These are phyloP conservation scores for Drosophila nigromelanica DNA, from an alignment of 1,140 invertebrate genomes.

Conservation along the genomic window DNA sequence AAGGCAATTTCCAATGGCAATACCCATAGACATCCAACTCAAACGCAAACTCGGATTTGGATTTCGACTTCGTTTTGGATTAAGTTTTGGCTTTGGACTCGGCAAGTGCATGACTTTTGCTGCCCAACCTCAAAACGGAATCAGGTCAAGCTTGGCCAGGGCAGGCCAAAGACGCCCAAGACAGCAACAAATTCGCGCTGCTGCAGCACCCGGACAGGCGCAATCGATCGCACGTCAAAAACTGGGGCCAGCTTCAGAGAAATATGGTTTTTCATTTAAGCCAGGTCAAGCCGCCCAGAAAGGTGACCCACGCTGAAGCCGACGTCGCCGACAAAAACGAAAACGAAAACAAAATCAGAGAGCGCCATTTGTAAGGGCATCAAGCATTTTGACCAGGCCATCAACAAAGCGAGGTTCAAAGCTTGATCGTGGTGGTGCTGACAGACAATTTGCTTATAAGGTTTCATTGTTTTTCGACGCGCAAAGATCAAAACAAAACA, in stretches of 20 bases:
- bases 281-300: conserved; percentile 71
- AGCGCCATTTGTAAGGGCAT: conserved; percentile 69
- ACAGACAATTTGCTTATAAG: conserved; percentile 73
- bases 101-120: conserved; percentile 78
- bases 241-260: conserved; percentile 74
- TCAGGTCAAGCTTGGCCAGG: conserved; percentile 53
- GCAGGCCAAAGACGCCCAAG: conserved; percentile 37
- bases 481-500: conserved; percentile 73
- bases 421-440: conserved; percentile 54
- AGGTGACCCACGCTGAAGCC: conserved; percentile 29
- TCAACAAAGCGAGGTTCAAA: conserved; percentile 35
- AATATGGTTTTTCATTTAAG: conserved; percentile 82
- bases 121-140: conserved; percentile 74
- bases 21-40: conserved; percentile 30
- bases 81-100: conserved; percentile 16
- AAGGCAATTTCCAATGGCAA: conserved; percentile 69
- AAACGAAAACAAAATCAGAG: conserved; percentile 74
- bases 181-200: conserved; percentile 72
- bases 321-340: conserved; percentile 63
- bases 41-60: conserved; percentile 13
- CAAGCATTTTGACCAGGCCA: conserved; percentile 60
- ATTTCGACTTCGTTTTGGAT: neutral
- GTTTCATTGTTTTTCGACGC: conserved; percentile 66
- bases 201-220: conserved; percentile 62
- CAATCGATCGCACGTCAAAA: conserved; percentile 80